These are phyloP conservation scores for Neosilurus hyrtlii DNA, from an alignment of 2,797 vertebrate genomes.

Conservation along the genomic window DNA sequence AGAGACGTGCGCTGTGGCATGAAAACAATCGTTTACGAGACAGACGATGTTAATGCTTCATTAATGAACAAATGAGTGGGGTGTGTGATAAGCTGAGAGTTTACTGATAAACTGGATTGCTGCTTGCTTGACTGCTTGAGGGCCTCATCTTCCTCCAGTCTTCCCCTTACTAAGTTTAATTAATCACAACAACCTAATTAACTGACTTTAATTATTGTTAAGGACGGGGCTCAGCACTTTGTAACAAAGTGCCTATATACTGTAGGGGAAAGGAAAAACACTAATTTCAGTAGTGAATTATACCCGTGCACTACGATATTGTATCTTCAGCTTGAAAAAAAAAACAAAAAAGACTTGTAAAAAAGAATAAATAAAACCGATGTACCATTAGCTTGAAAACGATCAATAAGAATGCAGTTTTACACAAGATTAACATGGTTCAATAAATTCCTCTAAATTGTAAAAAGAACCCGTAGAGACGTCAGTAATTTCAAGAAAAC, in stretches of 20 bases:
- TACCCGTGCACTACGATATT: not conserved
- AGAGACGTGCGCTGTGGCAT: not conserved
- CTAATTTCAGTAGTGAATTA: constrained; percentile 23
- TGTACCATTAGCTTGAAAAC: constrained; percentile 7
- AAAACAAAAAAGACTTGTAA: not conserved
- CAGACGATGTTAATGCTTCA: constrained; percentile 49
- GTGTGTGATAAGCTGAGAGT: constrained; percentile 40
- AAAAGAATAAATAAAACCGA: constrained; percentile 21
- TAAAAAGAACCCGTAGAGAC: constrained; percentile 33
- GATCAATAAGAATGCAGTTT: constrained; percentile 1
- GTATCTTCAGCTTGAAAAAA: not conserved
- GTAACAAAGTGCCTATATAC: constrained; percentile 36
- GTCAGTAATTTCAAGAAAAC: constrained; percentile 35
- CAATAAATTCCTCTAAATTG: constrained; percentile 28
- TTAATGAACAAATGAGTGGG: constrained; percentile 53
- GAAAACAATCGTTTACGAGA: constrained; percentile 26
- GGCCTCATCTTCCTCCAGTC: constrained; percentile 39
- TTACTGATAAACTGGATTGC: constrained; percentile 44
- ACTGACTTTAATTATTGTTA: constrained; percentile 56
- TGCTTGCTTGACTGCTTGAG: constrained; percentile 49
- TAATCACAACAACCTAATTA: constrained; percentile 57
- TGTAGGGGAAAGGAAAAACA: not conserved
- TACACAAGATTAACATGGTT: constrained; percentile 25
- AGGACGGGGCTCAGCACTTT: constrained; percentile 39
- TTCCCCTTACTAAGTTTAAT: constrained; percentile 55